These are phyloP conservation scores for Amphibalanus amphitrite DNA, from an alignment of 1,140 invertebrate genomes.

Conservation along the genomic window DNA sequence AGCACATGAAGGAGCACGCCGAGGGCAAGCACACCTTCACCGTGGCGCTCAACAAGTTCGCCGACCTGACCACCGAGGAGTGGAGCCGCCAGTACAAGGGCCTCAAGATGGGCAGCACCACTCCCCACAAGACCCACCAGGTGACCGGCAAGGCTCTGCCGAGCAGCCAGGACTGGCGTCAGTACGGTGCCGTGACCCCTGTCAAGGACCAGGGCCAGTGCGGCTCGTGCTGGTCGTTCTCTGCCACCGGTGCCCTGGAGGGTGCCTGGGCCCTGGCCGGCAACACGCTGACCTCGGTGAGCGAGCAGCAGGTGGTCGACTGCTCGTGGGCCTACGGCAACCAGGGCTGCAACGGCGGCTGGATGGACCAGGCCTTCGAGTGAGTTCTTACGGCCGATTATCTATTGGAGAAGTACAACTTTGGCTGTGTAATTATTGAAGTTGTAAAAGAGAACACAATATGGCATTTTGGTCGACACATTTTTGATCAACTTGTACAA, in stretches of 20 bases:
- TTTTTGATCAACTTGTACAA: too few species aligned
- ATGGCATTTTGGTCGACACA: too few species aligned
- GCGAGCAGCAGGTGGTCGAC: slow-evolving; percentile 14
- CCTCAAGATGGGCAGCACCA: slow-evolving; percentile 23
- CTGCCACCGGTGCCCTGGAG: slow-evolving; percentile 30
- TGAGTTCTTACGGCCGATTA: background rate
- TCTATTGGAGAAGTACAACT: too few species aligned
- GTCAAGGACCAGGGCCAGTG: slow-evolving; percentile 89
- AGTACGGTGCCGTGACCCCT: slow-evolving; percentile 66
- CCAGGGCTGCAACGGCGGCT: slow-evolving; percentile 30
- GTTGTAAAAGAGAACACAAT: too few species aligned
- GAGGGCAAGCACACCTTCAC: slow-evolving; percentile 44
- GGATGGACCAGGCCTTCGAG: slow-evolving; percentile 27
- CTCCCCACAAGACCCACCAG: background rate
- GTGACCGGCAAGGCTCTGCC: background rate
- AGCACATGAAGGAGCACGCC: slow-evolving; percentile 24
- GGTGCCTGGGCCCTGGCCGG: background rate
- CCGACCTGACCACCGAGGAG: slow-evolving; percentile 70
- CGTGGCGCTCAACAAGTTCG: slow-evolving; percentile 58
- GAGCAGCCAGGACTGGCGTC: slow-evolving; percentile 59
- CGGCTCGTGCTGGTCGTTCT: slow-evolving; percentile 91
- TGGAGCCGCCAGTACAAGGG: slow-evolving; percentile 59
- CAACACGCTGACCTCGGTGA: slow-evolving; percentile 18
- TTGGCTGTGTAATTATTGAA: too few species aligned
- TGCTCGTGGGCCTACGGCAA: slow-evolving; percentile 20